These are phyloP conservation scores for Cottoperca gobio DNA, from an alignment of 2,797 vertebrate species.

Conservation along the genomic window DNA sequence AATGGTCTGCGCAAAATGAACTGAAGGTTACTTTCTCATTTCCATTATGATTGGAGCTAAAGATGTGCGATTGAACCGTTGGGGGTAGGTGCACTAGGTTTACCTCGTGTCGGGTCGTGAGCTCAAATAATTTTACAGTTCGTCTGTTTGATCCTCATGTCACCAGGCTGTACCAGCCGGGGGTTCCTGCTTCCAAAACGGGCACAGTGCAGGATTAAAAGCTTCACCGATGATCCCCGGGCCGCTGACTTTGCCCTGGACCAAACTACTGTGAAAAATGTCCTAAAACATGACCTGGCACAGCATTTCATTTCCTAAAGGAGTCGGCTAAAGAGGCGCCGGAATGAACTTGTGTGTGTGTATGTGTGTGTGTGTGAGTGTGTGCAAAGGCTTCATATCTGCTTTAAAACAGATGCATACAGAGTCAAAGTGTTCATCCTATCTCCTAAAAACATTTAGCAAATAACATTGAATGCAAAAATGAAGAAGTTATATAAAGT, in stretches of 20 bases:
- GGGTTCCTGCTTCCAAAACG: slow-evolving; percentile 69
- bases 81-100: slow-evolving; percentile 17
- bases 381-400: no score
- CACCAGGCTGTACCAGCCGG: slow-evolving; percentile 63
- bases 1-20: background rate
- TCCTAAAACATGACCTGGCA: slow-evolving; percentile 49
- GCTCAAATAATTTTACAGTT: slow-evolving; percentile 56
- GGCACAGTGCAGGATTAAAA: slow-evolving; percentile 74
- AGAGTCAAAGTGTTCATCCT: background rate
- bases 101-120: slow-evolving; percentile 18
- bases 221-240: slow-evolving; percentile 68
- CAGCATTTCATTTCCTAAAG: slow-evolving; percentile 42
- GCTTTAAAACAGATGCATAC: background rate
- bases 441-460: background rate
- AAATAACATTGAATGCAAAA: background rate
- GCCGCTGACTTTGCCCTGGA: slow-evolving; percentile 71
- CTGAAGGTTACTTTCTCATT: background rate
- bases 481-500: background rate
- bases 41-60: background rate
- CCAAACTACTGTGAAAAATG: slow-evolving; percentile 57
- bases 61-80: background rate
- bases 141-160: slow-evolving; percentile 62
- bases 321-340: background rate
- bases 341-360: background rate
- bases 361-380: no score